A percentile compares a stretch with the other conserved stretches of the same genome.
These are phyloP conservation scores for Odontomachus brunneus DNA, from an alignment of 1,140 invertebrate genomes.

Conservation along the genomic window DNA sequence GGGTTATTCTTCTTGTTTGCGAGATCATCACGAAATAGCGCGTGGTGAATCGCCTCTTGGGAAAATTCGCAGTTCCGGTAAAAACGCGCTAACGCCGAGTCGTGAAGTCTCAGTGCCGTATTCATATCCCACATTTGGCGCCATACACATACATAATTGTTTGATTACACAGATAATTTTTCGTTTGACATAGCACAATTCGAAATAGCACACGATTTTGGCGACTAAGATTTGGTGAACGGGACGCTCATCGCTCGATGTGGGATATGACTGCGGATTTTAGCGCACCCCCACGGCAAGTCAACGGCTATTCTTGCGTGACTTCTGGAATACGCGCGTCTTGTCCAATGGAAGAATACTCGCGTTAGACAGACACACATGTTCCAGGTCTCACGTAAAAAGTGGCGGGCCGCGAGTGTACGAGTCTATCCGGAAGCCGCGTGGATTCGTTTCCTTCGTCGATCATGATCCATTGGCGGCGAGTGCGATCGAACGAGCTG, in stretches of 20 bases:
- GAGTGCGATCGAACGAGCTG: constrained; percentile 55
- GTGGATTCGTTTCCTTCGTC: constrained; percentile 38
- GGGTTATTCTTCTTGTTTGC: neutral
- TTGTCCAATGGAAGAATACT: no score
- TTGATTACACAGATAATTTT: neutral
- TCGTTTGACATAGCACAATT: no score
- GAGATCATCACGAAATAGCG: neutral
- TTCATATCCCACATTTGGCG: constrained; percentile 52
- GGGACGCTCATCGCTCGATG: constrained; percentile 10
- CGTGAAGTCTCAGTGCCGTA: constrained; percentile 24
- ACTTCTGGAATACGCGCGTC: no score
- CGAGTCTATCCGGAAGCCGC: neutral
- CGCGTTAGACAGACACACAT: no score
- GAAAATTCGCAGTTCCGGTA: neutral
- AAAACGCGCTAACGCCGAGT: neutral
- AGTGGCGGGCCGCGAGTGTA: no score
- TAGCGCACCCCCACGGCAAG: no score
- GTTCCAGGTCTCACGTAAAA: no score
- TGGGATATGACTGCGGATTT: constrained; percentile 43
- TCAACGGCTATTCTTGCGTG: no score
- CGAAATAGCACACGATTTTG: neutral
- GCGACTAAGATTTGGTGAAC: constrained; percentile 19
- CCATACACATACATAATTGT: neutral
- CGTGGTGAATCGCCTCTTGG: neutral
- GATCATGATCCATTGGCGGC: neutral